These are phyloP conservation scores for Marasmarcha lunaedactyla DNA, from an alignment of 2,888 invertebrate genomes.

Conservation along the genomic window DNA sequence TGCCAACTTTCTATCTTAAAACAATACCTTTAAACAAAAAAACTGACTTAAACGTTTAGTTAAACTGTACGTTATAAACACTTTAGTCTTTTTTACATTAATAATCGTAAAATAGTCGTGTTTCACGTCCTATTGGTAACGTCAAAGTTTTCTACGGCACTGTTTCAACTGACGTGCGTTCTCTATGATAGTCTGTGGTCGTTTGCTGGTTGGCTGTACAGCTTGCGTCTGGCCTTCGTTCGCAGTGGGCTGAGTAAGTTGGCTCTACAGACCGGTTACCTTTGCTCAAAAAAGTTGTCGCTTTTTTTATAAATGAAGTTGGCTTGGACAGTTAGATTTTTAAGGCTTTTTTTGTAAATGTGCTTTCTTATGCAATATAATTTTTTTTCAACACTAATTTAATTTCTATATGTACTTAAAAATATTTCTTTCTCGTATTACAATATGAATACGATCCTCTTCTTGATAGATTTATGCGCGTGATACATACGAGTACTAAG, in stretches of 20 bases:
- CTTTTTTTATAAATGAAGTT: constrained; percentile 32
- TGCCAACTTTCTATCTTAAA: constrained; percentile 32
- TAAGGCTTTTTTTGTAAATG: constrained; percentile 2
- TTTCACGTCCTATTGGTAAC: constrained; percentile 23
- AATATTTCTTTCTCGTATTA: too few relatives aligned
- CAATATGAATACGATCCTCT: too few relatives aligned
- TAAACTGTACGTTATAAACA: constrained; percentile 13
- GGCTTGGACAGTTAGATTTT: constrained; percentile 11
- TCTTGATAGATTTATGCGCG: too few relatives aligned
- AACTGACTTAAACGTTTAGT: constrained; percentile 6
- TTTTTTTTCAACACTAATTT: too few relatives aligned
- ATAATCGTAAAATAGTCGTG: constrained; percentile 27
- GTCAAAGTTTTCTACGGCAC: constrained; percentile 32
- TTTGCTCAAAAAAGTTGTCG: constrained; percentile 54
- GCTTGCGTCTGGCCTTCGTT: constrained; percentile 45
- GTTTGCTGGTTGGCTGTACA: constrained; percentile 26
- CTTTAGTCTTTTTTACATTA: constrained; percentile 22
- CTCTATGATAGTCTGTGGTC: constrained; percentile 22
- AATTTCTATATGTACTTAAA: too few relatives aligned
- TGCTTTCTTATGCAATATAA: too few relatives aligned
- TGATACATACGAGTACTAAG: too few relatives aligned
- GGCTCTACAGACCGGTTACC: constrained; percentile 44
- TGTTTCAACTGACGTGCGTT: constrained; percentile 23
- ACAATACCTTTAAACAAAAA: constrained; percentile 8
- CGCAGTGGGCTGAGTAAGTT: constrained; percentile 50